phyloP scores from a whole-genome alignment of 1,140 invertebrate species.

The Zophobas morio region DNA sequence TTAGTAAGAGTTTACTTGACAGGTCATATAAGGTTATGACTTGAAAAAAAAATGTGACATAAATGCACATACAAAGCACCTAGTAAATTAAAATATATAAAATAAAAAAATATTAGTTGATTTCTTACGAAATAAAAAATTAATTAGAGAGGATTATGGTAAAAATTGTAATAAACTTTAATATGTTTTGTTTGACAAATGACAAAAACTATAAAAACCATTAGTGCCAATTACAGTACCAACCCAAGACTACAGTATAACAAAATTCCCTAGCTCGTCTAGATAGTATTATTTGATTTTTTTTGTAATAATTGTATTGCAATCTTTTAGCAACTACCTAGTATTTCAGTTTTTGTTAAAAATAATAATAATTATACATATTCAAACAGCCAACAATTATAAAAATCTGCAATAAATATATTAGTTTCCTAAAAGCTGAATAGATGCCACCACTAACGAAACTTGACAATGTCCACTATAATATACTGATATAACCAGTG shows the following conservation, averaged over 20 bases:
- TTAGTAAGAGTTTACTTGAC: constrained; percentile 60
- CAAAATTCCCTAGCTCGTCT: constrained; percentile 6
- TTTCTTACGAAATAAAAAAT: constrained; percentile 43
- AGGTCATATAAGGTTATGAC: constrained; percentile 65
- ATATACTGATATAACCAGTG: no score
- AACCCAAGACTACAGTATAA: not conserved
- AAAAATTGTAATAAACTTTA: constrained; percentile 58
- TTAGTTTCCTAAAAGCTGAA: no score
- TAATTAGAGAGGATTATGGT: constrained; percentile 47
- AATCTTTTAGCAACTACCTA: no score
- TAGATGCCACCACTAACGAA: no score
- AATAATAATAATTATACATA: no score
- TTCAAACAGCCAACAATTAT: no score
- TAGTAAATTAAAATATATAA: constrained; percentile 1
- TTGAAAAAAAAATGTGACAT: constrained; percentile 35
- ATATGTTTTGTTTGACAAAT: constrained; percentile 62
- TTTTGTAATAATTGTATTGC: no score
- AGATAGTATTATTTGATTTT: not conserved
- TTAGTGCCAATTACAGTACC: not conserved
- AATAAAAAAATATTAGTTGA: constrained; percentile 27
- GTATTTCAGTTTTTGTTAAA: no score
- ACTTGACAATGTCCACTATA: no score
- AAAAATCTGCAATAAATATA: no score
- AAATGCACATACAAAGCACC: constrained; percentile 39
- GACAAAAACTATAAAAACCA: constrained; percentile 52